phyloP scores from a whole-genome alignment of 2,113 vertebrate species.

The Oreotrochilus melanogaster region DNA sequence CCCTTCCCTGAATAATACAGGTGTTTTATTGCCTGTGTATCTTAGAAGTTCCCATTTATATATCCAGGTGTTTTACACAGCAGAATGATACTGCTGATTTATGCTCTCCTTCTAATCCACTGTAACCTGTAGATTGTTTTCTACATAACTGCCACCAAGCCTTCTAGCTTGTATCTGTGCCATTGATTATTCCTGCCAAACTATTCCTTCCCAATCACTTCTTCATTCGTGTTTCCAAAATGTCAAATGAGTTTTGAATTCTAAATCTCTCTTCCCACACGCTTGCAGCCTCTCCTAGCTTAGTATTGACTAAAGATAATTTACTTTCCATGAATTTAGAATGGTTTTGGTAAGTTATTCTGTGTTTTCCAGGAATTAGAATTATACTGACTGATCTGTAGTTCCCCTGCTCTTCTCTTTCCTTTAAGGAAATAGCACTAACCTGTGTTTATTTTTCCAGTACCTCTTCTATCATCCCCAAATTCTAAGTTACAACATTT shows the following conservation, averaged over 20 bases:
- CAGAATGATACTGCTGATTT: neutral
- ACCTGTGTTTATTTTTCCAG: neutral
- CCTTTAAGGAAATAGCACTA: neutral
- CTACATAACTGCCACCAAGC: neutral
- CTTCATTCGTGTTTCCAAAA: conserved; percentile 28
- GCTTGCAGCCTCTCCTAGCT: neutral
- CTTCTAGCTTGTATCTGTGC: neutral
- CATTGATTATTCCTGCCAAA: conserved; percentile 7
- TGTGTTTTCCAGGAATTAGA: neutral
- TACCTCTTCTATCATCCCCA: neutral
- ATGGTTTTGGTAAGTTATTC: neutral
- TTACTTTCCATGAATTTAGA: neutral
- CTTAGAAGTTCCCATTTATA: neutral
- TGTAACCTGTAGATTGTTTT: neutral
- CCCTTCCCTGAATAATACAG: neutral
- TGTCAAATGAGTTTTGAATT: conserved; percentile 56
- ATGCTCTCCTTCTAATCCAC: neutral
- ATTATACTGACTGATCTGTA: neutral
- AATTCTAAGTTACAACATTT: neutral
- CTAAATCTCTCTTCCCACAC: conserved; percentile 23
- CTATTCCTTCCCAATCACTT: neutral
- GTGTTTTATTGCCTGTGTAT: neutral
- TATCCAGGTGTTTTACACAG: neutral
- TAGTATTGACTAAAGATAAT: conserved; percentile 15
- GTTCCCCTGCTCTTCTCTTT: neutral